Percentiles rank a stretch among this genome's conserved stretches.
Conservation (phyloP, 2,888 invertebrate genomes). For the Apodemia zela region DNA sequence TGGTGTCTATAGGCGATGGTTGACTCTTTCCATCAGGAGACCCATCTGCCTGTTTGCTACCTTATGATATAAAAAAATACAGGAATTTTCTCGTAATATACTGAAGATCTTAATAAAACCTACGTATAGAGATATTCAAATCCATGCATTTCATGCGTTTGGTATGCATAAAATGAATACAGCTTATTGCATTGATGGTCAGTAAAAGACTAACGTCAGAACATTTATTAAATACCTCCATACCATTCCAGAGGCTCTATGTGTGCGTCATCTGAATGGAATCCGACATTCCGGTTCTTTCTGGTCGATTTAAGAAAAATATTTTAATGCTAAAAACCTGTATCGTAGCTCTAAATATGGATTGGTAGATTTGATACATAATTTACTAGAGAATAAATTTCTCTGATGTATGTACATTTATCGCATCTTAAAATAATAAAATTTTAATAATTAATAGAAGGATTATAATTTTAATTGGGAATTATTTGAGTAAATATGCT, state of each 20-base stretch:
- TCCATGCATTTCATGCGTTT: neutral
- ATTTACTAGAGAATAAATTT: neutral
- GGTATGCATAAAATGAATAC: slow-evolving; percentile 4
- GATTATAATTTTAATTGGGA: too few relatives aligned
- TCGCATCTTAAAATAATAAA: too few relatives aligned
- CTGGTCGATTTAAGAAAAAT: slow-evolving; percentile 8
- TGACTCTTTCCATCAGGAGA: too few relatives aligned
- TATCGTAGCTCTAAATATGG: slow-evolving; percentile 7
- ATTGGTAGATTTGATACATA: neutral
- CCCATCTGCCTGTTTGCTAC: too few relatives aligned
- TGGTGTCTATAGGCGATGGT: too few relatives aligned
- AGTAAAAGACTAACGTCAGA: slow-evolving; percentile 27
- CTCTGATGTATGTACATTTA: neutral
- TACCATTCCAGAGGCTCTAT: slow-evolving; percentile 21
- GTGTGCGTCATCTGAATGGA: slow-evolving; percentile 27
- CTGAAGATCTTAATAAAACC: neutral
- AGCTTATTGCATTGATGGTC: neutral
- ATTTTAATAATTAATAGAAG: too few relatives aligned
- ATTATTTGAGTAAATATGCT: too few relatives aligned
- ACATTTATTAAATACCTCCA: slow-evolving; percentile 25
- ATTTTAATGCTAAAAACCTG: slow-evolving; percentile 15
- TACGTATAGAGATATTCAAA: neutral
- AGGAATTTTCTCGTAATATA: too few relatives aligned
- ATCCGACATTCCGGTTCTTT: slow-evolving; percentile 21
- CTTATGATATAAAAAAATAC: too few relatives aligned